Conservation (phyloP, 2,113 vertebrate genomes). For the Dascyllus trimaculatus region DNA sequence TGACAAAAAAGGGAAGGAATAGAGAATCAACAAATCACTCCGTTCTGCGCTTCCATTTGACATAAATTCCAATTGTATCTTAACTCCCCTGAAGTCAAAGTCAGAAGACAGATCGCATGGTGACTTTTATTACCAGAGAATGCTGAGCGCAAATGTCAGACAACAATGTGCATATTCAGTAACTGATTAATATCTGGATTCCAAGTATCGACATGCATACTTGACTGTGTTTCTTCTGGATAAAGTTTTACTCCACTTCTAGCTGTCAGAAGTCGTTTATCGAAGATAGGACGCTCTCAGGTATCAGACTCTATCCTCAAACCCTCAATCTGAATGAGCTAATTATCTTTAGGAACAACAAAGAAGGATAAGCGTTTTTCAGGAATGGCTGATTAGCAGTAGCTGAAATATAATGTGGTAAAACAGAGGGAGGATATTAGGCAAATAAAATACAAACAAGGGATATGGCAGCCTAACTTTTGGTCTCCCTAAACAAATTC, state of each 20-base stretch:
- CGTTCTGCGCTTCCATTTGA: not conserved
- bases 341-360: not conserved
- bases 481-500: too few species aligned
- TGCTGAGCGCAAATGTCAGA: slow-evolving; percentile 30
- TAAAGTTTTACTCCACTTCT: not conserved
- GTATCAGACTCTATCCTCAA: not conserved
- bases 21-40: not conserved
- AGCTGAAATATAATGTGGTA: not conserved
- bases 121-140: slow-evolving; percentile 1
- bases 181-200: slow-evolving; percentile 35
- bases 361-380: not conserved
- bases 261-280: not conserved
- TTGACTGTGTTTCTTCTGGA: not conserved
- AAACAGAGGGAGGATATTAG: not conserved
- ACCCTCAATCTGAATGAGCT: not conserved
- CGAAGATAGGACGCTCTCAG: not conserved
- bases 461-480: too few species aligned
- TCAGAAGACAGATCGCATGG: not conserved
- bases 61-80: not conserved
- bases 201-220: not conserved
- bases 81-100: not conserved
- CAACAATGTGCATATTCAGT: slow-evolving; percentile 36
- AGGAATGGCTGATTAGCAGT: not conserved
- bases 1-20: not conserved
- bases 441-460: not conserved